Evolutionary conservation across 2,113 vertebrate genomes (phyloP).

Genomic region (Caretta caretta): DNA sequence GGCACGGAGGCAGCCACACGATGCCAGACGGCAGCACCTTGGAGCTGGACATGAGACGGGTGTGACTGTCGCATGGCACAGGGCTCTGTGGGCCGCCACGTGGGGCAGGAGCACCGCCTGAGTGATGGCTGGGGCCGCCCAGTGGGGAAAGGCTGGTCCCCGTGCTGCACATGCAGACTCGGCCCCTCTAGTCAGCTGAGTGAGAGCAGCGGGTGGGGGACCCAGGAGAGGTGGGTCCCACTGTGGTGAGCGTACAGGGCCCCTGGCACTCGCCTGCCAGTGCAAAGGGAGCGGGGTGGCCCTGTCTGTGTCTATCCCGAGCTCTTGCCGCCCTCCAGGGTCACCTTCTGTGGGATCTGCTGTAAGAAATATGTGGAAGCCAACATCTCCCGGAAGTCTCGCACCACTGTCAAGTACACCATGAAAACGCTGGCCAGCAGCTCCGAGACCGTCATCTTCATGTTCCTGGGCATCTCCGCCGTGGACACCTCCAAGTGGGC

Average conservation of each 20-base stretch:
- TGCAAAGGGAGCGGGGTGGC: not conserved
- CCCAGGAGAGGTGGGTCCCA: not conserved
- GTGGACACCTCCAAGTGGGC: slow-evolving; percentile 98
- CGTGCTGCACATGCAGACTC: not conserved
- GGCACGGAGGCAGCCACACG: too few species aligned
- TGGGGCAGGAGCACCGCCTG: too few species aligned
- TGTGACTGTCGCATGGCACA: too few species aligned
- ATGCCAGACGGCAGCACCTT: too few species aligned
- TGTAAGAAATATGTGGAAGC: slow-evolving; percentile 98
- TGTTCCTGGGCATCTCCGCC: slow-evolving; percentile 95
- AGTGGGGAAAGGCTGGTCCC: too few species aligned
- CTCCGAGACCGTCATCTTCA: slow-evolving; percentile 97
- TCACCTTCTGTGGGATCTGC: slow-evolving; percentile 96
- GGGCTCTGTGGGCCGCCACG: too few species aligned
- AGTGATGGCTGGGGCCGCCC: too few species aligned
- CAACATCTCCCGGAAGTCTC: slow-evolving; percentile 98
- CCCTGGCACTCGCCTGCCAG: not conserved
- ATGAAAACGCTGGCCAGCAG: slow-evolving; percentile 98
- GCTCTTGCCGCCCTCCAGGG: slow-evolving; percentile 76
- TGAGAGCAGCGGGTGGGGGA: too few species aligned
- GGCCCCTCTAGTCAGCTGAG: not conserved
- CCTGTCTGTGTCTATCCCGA: not conserved
- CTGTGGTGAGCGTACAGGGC: not conserved
- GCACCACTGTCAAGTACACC: slow-evolving; percentile 96
- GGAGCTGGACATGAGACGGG: too few species aligned